Conservation (phyloP, 2,113 vertebrate genomes). For the Hemicordylus capensis region DNA sequence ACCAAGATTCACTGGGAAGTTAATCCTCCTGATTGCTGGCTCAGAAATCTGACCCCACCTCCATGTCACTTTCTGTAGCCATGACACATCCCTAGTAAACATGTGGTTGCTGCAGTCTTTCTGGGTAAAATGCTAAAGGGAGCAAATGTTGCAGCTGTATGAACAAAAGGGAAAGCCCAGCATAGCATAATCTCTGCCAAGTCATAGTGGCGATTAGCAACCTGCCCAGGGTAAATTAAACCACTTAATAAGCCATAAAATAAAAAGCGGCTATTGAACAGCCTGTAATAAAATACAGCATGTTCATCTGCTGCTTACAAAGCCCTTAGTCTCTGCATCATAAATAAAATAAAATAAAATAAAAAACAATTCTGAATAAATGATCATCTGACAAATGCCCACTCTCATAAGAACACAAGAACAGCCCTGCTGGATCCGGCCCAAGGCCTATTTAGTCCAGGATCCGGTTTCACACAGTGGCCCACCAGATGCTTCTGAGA, state of each 20-base stretch:
- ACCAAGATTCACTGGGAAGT: neutral
- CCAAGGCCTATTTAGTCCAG: no score
- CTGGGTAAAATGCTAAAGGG: neutral
- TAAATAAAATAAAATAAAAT: neutral
- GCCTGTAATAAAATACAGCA: conserved; percentile 26
- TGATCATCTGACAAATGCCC: neutral
- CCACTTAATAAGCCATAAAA: conserved; percentile 40
- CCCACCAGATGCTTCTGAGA: no score
- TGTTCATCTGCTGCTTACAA: rapidly evolving
- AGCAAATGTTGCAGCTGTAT: rapidly evolving
- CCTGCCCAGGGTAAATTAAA: conserved; percentile 41
- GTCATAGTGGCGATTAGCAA: conserved; percentile 15
- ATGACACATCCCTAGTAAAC: neutral
- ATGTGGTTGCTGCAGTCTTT: neutral
- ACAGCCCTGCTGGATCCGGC: no score
- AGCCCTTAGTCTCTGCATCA: neutral
- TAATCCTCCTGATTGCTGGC: neutral
- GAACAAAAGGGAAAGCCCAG: neutral
- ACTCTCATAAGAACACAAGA: no score
- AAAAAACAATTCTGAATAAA: neutral
- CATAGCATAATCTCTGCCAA: neutral
- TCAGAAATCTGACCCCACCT: neutral
- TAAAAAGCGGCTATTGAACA: conserved; percentile 17
- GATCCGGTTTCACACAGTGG: no score
- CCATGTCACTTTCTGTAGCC: no score